Percentiles rank a stretch among this genome's conserved stretches.
These are phyloP conservation scores for Drosophila differens DNA, from an alignment of 2,888 invertebrate species.

Conservation along the genomic window DNA sequence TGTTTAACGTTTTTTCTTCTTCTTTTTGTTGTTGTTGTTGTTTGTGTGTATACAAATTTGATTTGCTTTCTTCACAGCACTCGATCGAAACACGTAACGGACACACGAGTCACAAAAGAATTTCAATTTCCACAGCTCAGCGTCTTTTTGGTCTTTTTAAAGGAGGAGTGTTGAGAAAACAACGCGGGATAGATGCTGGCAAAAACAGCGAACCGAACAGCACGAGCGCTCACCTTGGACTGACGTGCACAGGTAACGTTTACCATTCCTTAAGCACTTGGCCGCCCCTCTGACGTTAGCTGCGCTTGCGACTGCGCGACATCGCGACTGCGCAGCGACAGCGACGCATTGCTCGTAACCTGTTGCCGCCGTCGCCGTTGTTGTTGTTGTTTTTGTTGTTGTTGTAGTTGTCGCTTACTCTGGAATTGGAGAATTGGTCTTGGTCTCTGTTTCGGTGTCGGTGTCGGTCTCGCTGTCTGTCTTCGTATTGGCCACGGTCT, in stretches of 20 bases:
- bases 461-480: constrained; percentile 19
- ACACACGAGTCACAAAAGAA: constrained; percentile 49
- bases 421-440: constrained; percentile 45
- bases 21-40: background rate
- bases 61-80: constrained; percentile 55
- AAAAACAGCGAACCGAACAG: constrained; percentile 75
- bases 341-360: constrained; percentile 64
- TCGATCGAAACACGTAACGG: constrained; percentile 45
- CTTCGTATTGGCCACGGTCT: constrained; percentile 43
- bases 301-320: constrained; percentile 43
- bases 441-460: constrained; percentile 18
- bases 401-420: constrained; percentile 23
- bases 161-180: constrained; percentile 26
- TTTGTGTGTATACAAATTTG: constrained; percentile 36
- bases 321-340: constrained; percentile 46
- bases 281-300: constrained; percentile 36
- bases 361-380: constrained; percentile 49
- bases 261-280: constrained; percentile 84
- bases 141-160: constrained; percentile 29
- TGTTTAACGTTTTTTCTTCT: constrained; percentile 34
- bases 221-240: constrained; percentile 84
- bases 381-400: constrained; percentile 19
- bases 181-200: constrained; percentile 35
- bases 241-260: constrained; percentile 81
- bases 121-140: constrained; percentile 41